These are phyloP conservation scores for Syngnathus scovelli DNA, from an alignment of 2,113 vertebrate genomes.

Conservation along the genomic window DNA sequence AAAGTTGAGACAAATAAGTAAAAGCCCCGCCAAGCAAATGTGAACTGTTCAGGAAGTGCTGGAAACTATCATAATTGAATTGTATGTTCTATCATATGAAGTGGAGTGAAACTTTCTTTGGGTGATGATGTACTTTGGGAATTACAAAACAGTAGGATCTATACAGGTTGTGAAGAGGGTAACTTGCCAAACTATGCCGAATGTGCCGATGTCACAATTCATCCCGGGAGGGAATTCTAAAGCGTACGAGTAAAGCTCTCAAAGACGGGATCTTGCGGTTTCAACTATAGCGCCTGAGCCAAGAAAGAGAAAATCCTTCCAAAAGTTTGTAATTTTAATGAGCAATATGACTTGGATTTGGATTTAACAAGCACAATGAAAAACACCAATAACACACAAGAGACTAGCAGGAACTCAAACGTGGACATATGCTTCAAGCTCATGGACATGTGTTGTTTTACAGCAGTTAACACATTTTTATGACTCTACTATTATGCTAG, in stretches of 20 bases:
- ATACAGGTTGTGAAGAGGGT: conserved; percentile 10
- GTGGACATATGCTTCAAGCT: not conserved
- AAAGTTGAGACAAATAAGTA: conserved; percentile 38
- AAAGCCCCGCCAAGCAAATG: conserved; percentile 5
- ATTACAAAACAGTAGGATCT: conserved; percentile 20
- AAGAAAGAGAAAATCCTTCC: conserved; percentile 12
- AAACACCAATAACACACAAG: not conserved
- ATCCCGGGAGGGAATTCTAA: conserved; percentile 13
- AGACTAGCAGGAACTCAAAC: not conserved
- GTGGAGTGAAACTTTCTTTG: conserved; percentile 11
- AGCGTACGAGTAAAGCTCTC: conserved; percentile 9
- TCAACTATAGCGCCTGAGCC: conserved; percentile 8
- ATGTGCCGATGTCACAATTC: conserved; percentile 7
- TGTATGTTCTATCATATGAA: conserved; percentile 6
- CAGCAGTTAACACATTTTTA: not conserved
- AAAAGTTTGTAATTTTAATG: conserved; percentile 28
- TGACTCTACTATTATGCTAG: too few relatives aligned
- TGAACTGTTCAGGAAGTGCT: conserved; percentile 28
- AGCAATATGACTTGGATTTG: conserved; percentile 18
- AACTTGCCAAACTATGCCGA: conserved; percentile 16
- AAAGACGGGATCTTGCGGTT: conserved; percentile 16
- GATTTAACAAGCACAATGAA: conserved; percentile 2
- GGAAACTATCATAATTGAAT: conserved; percentile 21
- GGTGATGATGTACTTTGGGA: not conserved
- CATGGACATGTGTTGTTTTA: not conserved